phyloP scores from a whole-genome alignment of 1,140 invertebrate genomes.

The Cyclargus thomasi region DNA sequence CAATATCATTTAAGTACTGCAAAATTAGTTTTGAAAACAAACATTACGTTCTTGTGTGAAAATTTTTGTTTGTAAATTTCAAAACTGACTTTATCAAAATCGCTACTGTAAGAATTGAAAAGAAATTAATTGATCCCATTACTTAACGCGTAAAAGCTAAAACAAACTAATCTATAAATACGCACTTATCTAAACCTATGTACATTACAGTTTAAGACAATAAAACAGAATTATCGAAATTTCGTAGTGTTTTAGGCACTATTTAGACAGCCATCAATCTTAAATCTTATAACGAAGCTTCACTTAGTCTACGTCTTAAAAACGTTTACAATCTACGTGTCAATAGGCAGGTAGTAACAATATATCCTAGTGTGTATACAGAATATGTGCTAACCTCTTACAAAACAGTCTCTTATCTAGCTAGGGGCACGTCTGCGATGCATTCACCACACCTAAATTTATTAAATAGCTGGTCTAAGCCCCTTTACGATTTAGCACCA shows the following conservation, averaged over 20 bases:
- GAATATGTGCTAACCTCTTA: conserved; percentile 39
- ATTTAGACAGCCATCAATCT: conserved; percentile 75
- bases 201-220: conserved; percentile 60
- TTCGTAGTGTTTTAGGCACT: conserved; percentile 74
- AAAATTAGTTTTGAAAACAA: neutral
- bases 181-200: conserved; percentile 33
- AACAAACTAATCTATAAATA: conserved; percentile 17
- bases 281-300: conserved; percentile 70
- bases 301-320: conserved; percentile 57
- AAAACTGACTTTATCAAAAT: conserved; percentile 5
- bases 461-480: neutral
- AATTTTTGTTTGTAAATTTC: neutral
- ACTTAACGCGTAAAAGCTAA: conserved; percentile 35
- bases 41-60: neutral
- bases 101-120: conserved; percentile 17
- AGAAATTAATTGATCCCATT: conserved; percentile 64
- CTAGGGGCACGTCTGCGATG: neutral
- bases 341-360: conserved; percentile 71
- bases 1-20: too few species aligned
- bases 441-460: neutral
- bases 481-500: conserved; percentile 14
- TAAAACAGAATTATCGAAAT: conserved; percentile 72
- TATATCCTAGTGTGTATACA: conserved; percentile 61
- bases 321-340: conserved; percentile 61
- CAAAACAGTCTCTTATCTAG: neutral